Evolutionary conservation across 2,113 vertebrate species (phyloP), one percentile per base, ranked within the genome.

Genomic region (Carollia perspicillata): DNA sequence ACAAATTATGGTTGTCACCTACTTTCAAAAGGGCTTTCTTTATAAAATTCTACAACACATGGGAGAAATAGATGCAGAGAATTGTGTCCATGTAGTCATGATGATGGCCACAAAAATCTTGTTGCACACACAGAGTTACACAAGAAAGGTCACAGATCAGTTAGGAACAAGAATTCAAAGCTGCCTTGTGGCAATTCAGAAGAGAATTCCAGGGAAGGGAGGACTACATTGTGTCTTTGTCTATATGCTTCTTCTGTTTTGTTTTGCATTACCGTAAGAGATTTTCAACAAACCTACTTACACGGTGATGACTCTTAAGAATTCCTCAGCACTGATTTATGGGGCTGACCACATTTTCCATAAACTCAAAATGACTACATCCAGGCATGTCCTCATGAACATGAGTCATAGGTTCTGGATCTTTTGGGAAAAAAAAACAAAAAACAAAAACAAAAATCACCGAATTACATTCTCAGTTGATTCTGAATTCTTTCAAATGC

Each of bases 281-380:
- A 53, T 77, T 90, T 53, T 14, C 65, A 85, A 8, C 28, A 77
- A 81, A 86, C 63, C 85, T 66, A 74, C 68, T 91, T 69, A 53
- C 84, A 78, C 0, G 2, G 75, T 71, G 78, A 81, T 92, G 85
- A 95, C 81, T 90, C 65, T 95, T 86, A 72, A 78, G 28, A 96
- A 94, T 91, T 95, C 96, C 69, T 97, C 37, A 80, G 87, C 80
- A 26, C 28, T 97, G 92, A 97, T 97, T 97, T 97, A 97, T 95
- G 93, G 80, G 78, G 37, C 78, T 97, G 68, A 95, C 97, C 97
- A 97, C 97, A 97, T 97, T 98, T 98, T 98, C 97, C 97, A 96
- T 97, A 97, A 98, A 96, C 90, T 81, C 55, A 6, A 94, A 95
- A 94, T 95, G 93, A 97, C 95, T 95, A 28, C 74, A 94, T 93